These are phyloP conservation scores for Pampusana beccarii DNA, from an alignment of 2,113 vertebrate genomes.

Conservation along the genomic window DNA sequence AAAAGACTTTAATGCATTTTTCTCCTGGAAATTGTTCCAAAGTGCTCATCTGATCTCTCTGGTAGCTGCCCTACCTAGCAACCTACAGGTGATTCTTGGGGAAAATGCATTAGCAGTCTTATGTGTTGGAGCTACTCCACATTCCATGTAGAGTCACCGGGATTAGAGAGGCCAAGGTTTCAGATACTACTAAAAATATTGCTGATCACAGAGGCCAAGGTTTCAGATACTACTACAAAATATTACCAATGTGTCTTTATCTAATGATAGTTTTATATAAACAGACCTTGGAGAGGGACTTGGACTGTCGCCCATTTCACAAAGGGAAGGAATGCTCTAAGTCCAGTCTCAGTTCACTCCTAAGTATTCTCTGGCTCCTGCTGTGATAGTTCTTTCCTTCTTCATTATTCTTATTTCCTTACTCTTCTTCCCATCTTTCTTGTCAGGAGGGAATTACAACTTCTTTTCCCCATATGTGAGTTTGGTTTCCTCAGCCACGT, in stretches of 20 bases:
- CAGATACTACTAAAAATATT: background rate
- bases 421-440: background rate
- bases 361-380: background rate
- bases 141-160: background rate
- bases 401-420: background rate
- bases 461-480: background rate
- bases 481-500: accelerated
- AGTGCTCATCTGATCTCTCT: background rate
- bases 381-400: background rate
- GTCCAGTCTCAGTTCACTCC: background rate
- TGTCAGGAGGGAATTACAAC: background rate
- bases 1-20: background rate
- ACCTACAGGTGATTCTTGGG: background rate
- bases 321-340: background rate
- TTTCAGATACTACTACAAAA: background rate
- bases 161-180: background rate
- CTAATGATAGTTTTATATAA: background rate
- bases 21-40: background rate
- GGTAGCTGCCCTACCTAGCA: background rate
- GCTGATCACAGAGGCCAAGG: background rate
- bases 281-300: background rate
- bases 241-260: background rate
- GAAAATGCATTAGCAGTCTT: background rate
- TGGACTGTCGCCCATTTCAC: background rate
- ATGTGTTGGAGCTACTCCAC: background rate